Evolutionary conservation across 2,888 invertebrate species (phyloP).

Genomic region (Chouioia cunea): DNA sequence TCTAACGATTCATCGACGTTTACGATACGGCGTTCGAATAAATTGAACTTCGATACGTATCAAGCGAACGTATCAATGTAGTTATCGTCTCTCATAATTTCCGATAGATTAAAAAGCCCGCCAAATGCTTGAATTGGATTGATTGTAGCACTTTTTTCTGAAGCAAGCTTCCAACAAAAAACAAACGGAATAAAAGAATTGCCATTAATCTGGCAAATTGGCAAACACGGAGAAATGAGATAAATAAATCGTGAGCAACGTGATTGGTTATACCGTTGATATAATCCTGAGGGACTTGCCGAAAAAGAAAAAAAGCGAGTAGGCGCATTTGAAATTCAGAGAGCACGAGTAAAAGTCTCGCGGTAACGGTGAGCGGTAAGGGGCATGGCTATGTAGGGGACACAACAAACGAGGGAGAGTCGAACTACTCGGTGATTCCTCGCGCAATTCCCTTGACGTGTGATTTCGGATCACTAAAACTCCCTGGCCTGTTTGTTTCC

Average conservation of each 20-base stretch:
- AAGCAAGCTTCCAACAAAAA: too few species aligned
- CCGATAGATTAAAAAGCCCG: too few species aligned
- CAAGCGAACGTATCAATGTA: too few species aligned
- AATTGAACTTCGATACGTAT: too few species aligned
- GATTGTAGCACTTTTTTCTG: too few species aligned
- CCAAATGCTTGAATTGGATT: too few species aligned
- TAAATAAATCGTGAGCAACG: slow-evolving; percentile 29
- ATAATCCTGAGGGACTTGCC: slow-evolving; percentile 20
- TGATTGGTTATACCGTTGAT: background rate
- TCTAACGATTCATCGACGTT: too few species aligned
- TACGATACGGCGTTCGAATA: too few species aligned
- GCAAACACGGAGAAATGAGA: slow-evolving; percentile 25
- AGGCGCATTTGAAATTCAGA: slow-evolving; percentile 28
- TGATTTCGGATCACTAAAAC: slow-evolving; percentile 12
- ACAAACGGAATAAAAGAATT: slow-evolving; percentile 5
- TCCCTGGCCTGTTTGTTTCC: too few species aligned
- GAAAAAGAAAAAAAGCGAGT: background rate
- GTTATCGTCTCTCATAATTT: too few species aligned
- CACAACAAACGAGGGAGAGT: slow-evolving; percentile 2
- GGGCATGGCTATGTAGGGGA: background rate
- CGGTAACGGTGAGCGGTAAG: background rate
- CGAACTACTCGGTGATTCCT: slow-evolving; percentile 30
- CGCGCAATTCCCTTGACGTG: slow-evolving; percentile 35
- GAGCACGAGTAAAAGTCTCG: slow-evolving; percentile 3
- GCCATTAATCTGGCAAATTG: slow-evolving; percentile 36